These are phyloP conservation scores for Mus pahari DNA, from an alignment of 2,113 vertebrate genomes.

Conservation along the genomic window DNA sequence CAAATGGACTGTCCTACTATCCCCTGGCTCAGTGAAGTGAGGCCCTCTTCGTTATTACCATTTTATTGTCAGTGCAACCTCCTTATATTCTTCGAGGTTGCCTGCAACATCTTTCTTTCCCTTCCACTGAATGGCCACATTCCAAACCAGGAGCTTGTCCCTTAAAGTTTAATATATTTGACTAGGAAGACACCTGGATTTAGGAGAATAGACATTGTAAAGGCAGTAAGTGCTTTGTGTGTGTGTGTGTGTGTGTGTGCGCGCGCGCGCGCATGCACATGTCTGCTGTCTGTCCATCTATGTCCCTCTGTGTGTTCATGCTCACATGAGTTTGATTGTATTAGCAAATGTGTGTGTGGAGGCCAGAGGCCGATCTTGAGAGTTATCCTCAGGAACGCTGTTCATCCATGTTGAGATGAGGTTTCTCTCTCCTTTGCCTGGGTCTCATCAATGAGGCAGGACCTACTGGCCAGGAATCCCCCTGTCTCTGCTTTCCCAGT, in stretches of 20 bases:
- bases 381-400: background rate
- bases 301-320: background rate
- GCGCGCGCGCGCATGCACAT: no score
- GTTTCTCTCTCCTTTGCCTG: background rate
- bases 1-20: background rate
- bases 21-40: background rate
- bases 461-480: background rate
- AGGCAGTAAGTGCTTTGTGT: background rate
- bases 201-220: slow-evolving; percentile 22
- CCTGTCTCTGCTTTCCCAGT: background rate
- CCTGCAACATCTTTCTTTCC: background rate
- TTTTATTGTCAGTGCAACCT: background rate
- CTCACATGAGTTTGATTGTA: background rate
- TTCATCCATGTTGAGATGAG: background rate
- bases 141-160: slow-evolving; percentile 18
- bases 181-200: background rate
- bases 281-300: background rate
- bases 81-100: background rate
- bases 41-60: background rate
- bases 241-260: background rate
- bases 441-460: background rate
- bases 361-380: background rate
- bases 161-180: background rate
- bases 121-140: background rate
- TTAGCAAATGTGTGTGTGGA: background rate